A percentile compares a stretch with the other conserved stretches of the same genome.
Conservation (phyloP, 2,797 vertebrate genomes). For the Pseudochirops corinnae region DNA sequence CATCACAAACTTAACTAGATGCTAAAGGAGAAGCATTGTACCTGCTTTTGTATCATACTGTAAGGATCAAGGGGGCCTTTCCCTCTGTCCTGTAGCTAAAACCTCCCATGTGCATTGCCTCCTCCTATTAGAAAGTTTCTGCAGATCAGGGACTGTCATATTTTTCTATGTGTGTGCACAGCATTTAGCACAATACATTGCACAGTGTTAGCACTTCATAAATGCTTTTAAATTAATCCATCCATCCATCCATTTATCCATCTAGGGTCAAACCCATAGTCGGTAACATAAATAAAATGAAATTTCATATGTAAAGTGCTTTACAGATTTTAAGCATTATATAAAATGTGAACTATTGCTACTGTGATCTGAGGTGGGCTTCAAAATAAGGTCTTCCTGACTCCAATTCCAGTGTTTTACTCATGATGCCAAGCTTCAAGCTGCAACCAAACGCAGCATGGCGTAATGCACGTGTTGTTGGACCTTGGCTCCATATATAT, state of each 20-base stretch:
- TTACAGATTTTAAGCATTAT: neutral
- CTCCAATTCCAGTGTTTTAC: neutral
- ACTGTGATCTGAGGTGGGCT: neutral
- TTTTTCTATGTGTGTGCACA: neutral
- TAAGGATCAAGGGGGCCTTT: neutral
- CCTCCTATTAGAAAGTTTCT: neutral
- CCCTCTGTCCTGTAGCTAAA: neutral
- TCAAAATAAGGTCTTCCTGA: neutral
- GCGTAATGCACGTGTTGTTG: neutral
- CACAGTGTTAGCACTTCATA: neutral
- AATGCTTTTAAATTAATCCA: neutral
- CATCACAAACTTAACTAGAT: neutral
- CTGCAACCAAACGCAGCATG: neutral
- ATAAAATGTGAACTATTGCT: neutral
- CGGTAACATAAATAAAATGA: neutral
- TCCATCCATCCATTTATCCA: neutral
- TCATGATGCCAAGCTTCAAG: neutral
- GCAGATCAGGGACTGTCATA: neutral
- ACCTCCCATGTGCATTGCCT: neutral
- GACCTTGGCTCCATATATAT: neutral
- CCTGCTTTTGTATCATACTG: neutral
- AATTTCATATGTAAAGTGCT: neutral
- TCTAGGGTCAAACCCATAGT: neutral
- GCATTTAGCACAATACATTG: neutral
- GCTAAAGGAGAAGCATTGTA: neutral